Base-by-base conservation (phyloP, 53 echinoderm and acorn worm genomes). In the Patiria pectinifera region DNA sequence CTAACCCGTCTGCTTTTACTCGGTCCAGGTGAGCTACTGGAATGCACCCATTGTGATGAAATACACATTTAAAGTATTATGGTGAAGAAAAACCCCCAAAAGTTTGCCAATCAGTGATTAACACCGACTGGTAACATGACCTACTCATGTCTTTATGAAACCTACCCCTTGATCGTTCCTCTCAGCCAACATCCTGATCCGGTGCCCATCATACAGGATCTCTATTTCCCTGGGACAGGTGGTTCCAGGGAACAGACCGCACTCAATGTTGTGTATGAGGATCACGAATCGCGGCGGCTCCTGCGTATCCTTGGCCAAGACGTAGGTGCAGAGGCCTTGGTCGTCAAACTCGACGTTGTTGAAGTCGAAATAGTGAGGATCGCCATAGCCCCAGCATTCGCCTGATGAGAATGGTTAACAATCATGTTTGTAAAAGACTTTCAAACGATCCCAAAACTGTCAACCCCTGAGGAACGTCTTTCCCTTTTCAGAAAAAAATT, bases 281-380 rank as follows among this genome's bases (percentile, higher is more conserved):
- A 97, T 92, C 2, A 71, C 77, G 85, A 94, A 97, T 24, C 80
- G 11, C 1, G 93, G 95, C 2, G 96, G 96, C 5, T 81, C 24
- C 18, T 87, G 80, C 4, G 62, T 89, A 48, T 96, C 96, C 62
- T 93, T 91, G 62, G 95, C 92, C 0, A 97, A 89, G 16, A 97
- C 83, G 77, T 97, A 97, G 22, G 93, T 94, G 62, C 97, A 96
- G 81, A 92, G 89, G 48, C 96, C 97, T 85, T 97, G 97, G 78
- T 97, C 92, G 79, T 96, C 96, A 92, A 96, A 97, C 59, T 94
- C 86, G 4, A 71, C 83, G 19, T 93, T 95, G 70, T 94, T 87
- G 77, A 96, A 97, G 77, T 94, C 95, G 19, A 91, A 93, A 91
- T 97, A 97, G 71, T 97, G 97, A 3, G 97, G 97, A 82, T 97